A percentile compares a stretch with the other conserved stretches of the same genome.
These are phyloP conservation scores for Nemopilema nomurai DNA, from an alignment of 30 jellyfish, hydroid and myxozoan genomes.

Conservation along the genomic window DNA sequence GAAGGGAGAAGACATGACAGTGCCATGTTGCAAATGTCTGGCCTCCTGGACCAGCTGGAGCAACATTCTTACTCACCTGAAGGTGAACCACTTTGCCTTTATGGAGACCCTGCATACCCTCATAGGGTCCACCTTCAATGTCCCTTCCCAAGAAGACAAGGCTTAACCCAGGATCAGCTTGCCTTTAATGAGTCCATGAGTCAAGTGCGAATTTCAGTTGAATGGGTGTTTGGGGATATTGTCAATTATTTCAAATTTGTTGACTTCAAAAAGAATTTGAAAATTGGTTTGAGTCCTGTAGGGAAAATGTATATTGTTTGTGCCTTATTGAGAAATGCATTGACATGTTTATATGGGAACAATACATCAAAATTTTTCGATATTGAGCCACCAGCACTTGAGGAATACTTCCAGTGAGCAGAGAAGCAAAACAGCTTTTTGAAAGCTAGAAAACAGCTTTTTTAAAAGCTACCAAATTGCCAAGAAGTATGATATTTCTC, in stretches of 20 bases:
- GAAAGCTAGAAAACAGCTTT: neutral
- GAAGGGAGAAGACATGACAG: slow-evolving; percentile 33
- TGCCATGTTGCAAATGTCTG: slow-evolving; percentile 27
- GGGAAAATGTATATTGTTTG: slow-evolving; percentile 56
- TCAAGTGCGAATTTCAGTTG: slow-evolving; percentile 63
- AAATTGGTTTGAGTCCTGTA: slow-evolving; percentile 64
- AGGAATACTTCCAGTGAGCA: slow-evolving; percentile 32
- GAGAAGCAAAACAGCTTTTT: no score
- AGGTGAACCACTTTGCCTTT: neutral
- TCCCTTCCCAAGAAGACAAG: slow-evolving; percentile 20
- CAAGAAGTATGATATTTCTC: neutral
- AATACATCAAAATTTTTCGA: slow-evolving; percentile 52
- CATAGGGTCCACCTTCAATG: slow-evolving; percentile 22
- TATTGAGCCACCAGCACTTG: slow-evolving; percentile 61
- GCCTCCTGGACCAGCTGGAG: slow-evolving; percentile 15
- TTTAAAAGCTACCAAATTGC: neutral
- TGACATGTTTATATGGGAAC: slow-evolving; percentile 65
- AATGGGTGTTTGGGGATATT: slow-evolving; percentile 83
- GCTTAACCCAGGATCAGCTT: no score
- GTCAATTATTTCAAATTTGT: slow-evolving; percentile 47
- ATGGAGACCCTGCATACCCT: slow-evolving; percentile 42
- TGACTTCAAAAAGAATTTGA: slow-evolving; percentile 69
- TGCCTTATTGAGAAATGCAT: slow-evolving; percentile 67
- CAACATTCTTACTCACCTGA: neutral
- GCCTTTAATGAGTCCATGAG: slow-evolving; percentile 58